A percentile compares a stretch with the other conserved stretches of the same genome.
These are phyloP conservation scores for Rhagoletis pomonella DNA, from an alignment of 1,140 invertebrate species.

Conservation along the genomic window DNA sequence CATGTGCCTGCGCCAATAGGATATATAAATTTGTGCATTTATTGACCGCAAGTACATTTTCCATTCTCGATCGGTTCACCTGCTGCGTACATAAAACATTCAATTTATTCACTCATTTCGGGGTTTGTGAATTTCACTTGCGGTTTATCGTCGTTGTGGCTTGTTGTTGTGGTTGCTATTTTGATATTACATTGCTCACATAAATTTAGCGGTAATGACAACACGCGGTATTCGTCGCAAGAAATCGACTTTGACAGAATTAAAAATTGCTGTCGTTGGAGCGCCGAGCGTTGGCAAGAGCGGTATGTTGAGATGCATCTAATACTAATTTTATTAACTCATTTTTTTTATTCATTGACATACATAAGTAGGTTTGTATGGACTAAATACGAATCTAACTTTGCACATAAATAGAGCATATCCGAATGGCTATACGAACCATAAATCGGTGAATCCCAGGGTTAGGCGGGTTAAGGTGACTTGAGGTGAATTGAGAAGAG, in stretches of 20 bases:
- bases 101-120: conserved; percentile 40
- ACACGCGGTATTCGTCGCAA: conserved; percentile 86
- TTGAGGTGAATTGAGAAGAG: too few relatives aligned
- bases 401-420: too few relatives aligned
- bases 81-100: not conserved
- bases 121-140: conserved; percentile 17
- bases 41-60: not conserved
- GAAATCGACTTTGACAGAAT: conserved; percentile 90
- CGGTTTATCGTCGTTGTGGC: conserved; percentile 18
- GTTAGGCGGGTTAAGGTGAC: too few relatives aligned
- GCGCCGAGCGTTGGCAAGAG: conserved; percentile 91
- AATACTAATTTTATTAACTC: not conserved
- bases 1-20: too few relatives aligned
- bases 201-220: conserved; percentile 75
- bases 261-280: conserved; percentile 90
- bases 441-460: too few relatives aligned
- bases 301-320: conserved; percentile 78
- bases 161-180: conserved; percentile 20
- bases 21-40: not conserved
- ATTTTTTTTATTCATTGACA: not conserved
- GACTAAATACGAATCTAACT: too few relatives aligned
- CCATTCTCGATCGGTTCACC: not conserved
- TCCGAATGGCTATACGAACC: too few relatives aligned
- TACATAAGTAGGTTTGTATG: not conserved
- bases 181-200: not conserved